Conservation (phyloP, 2,888 invertebrate genomes). For the Glomeris marginata region DNA sequence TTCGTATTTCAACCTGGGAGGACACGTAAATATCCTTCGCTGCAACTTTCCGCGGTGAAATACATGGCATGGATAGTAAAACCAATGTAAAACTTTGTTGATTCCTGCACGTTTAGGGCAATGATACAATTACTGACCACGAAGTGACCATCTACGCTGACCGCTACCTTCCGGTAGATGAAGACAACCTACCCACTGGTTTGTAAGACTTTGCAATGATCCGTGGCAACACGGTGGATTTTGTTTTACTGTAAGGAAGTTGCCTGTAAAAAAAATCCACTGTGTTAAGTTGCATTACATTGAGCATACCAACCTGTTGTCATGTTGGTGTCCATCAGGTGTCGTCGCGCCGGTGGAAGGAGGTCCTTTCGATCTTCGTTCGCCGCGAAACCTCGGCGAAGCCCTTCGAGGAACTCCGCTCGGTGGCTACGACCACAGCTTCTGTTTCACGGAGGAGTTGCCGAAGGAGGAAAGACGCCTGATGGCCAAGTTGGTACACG, state of each 20-base stretch:
- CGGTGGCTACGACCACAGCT: constrained; percentile 70
- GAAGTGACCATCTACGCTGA: constrained; percentile 18
- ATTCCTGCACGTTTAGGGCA: too few relatives aligned
- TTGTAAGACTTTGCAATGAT: constrained; percentile 14
- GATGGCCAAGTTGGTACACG: constrained; percentile 15
- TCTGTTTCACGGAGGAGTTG: constrained; percentile 39
- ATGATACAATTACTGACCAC: constrained; percentile 24
- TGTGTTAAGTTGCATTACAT: background rate
- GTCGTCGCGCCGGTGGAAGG: constrained; percentile 52
- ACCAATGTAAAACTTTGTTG: too few relatives aligned
- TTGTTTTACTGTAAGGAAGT: background rate
- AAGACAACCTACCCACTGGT: constrained; percentile 52
- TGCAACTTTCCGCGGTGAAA: too few relatives aligned
- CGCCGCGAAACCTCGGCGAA: constrained; percentile 45
- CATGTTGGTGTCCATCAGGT: constrained; percentile 33
- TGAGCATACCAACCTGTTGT: background rate
- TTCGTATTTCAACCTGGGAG: constrained; percentile 80
- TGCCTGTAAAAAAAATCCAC: background rate
- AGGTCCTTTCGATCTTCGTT: constrained; percentile 57
- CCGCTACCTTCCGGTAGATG: constrained; percentile 11
- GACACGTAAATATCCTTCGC: too few relatives aligned
- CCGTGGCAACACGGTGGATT: background rate
- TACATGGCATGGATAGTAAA: too few relatives aligned
- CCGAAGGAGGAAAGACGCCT: constrained; percentile 9
- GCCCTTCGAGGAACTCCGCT: constrained; percentile 48